These are phyloP conservation scores for Actinemys pallida DNA, from an alignment of 2,113 vertebrate genomes.

Conservation along the genomic window DNA sequence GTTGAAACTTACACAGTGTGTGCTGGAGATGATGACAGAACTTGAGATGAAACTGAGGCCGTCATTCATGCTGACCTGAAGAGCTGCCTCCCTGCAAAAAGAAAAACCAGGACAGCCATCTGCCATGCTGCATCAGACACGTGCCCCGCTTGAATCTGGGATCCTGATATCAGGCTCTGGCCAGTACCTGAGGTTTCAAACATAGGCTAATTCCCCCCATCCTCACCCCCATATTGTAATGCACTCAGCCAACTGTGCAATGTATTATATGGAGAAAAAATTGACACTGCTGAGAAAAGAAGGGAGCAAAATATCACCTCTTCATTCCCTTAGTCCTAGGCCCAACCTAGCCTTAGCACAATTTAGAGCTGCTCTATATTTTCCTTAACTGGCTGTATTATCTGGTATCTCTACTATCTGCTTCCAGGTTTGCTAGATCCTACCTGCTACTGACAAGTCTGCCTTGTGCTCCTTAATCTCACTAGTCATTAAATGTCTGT, in stretches of 20 bases:
- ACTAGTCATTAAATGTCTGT: background rate
- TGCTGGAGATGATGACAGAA: constrained; percentile 96
- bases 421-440: background rate
- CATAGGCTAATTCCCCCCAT: fast-evolving
- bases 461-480: background rate
- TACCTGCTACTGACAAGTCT: background rate
- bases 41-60: constrained; percentile 98
- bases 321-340: background rate
- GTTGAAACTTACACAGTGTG: constrained; percentile 89
- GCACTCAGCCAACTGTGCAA: background rate
- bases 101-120: background rate
- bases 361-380: background rate
- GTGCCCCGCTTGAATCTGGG: too few species aligned
- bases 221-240: background rate
- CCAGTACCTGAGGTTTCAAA: background rate
- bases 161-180: background rate
- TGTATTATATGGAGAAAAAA: background rate
- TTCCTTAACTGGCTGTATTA: background rate
- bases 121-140: fast-evolving
- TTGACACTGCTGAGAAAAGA: background rate
- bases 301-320: background rate
- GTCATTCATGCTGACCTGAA: constrained; percentile 98
- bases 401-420: background rate
- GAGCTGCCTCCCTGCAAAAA: constrained; percentile 86
- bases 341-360: background rate